Percentiles rank a stretch among this genome's conserved stretches.
Conservation (phyloP, 2,888 invertebrate species). For the Nesidiocoris tenuis region DNA sequence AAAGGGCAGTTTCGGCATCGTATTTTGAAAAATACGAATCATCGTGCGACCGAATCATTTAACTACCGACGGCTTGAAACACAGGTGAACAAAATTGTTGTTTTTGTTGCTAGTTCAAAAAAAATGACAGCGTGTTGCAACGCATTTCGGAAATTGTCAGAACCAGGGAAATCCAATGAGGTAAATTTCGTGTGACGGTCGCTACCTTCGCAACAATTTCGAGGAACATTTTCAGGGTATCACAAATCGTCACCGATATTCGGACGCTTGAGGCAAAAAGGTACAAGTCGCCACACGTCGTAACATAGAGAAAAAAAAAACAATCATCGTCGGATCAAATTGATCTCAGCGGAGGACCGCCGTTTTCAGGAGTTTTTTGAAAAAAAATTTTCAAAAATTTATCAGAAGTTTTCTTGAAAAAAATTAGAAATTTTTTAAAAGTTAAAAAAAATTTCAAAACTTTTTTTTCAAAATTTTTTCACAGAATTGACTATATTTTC, state of each 20-base stretch:
- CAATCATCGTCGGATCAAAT: background rate
- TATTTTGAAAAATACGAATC: too few species aligned
- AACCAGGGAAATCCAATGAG: background rate
- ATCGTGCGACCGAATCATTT: too few species aligned
- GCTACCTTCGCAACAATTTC: background rate
- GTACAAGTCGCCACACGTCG: too few species aligned
- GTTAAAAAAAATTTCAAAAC: background rate
- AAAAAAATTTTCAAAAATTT: too few species aligned
- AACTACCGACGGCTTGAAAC: too few species aligned
- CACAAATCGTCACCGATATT: background rate
- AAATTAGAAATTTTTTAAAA: background rate
- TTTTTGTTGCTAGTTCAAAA: too few species aligned
- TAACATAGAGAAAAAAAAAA: background rate
- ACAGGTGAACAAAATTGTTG: too few species aligned
- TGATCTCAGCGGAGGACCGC: background rate
- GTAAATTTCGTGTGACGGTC: background rate
- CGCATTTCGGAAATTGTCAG: too few species aligned
- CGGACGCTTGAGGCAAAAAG: background rate
- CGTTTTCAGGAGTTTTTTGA: too few species aligned
- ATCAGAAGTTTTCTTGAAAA: background rate
- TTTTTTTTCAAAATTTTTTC: background rate
- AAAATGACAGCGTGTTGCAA: too few species aligned
- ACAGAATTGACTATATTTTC: slow-evolving; percentile 10
- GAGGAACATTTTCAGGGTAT: background rate
- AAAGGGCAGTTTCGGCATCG: slow-evolving; percentile 7